Conservation (phyloP, 2,797 vertebrate genomes). For the Malacoraja senta region DNA sequence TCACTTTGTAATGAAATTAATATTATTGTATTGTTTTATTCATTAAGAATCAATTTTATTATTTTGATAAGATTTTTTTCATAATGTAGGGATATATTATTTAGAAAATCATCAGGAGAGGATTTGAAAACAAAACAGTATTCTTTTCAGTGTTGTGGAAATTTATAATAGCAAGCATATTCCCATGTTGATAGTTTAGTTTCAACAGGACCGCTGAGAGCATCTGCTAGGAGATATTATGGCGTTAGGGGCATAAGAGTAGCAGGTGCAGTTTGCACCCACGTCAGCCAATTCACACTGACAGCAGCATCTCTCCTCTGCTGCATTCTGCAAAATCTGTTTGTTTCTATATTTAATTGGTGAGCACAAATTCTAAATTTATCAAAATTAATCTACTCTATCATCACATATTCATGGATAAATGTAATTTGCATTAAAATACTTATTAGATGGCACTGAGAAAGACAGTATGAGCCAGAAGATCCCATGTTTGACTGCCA, state of each 20-base stretch:
- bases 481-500: neutral
- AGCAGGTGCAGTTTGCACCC: constrained; percentile 13
- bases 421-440: neutral
- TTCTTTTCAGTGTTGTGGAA: constrained; percentile 16
- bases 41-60: neutral
- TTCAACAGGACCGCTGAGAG: constrained; percentile 3
- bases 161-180: neutral
- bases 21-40: neutral
- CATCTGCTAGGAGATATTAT: constrained; percentile 25
- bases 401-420: neutral
- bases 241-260: neutral
- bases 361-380: constrained; percentile 1
- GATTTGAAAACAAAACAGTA: neutral
- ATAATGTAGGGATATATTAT: neutral
- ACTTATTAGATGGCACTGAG: neutral
- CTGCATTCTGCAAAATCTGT: neutral
- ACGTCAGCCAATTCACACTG: constrained; percentile 24
- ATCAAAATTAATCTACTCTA: neutral
- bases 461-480: neutral
- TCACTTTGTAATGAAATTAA: neutral
- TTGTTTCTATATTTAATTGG: constrained; percentile 27
- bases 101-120: neutral
- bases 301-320: constrained; percentile 28
- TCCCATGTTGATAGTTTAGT: constrained; percentile 19
- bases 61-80: neutral